A percentile compares a stretch with the other conserved stretches of the same genome.
These are phyloP conservation scores for Notiomystis cincta DNA, from an alignment of 2,113 vertebrate species.

Conservation along the genomic window DNA sequence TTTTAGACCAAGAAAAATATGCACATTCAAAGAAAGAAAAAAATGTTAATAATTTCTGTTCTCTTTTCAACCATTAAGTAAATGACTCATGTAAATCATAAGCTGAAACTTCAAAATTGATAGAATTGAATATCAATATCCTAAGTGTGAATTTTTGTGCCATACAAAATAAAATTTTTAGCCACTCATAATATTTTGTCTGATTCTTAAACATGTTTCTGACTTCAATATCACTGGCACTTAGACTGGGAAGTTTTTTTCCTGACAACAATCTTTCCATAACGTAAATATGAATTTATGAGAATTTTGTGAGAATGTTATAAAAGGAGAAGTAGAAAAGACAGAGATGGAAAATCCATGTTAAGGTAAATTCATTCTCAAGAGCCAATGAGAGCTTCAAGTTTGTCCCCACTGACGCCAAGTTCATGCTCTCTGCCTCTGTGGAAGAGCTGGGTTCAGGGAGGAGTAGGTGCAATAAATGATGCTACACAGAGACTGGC, in stretches of 20 bases:
- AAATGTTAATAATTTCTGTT: neutral
- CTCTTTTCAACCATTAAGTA: neutral
- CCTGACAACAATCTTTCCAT: conserved; percentile 20
- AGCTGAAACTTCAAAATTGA: conserved; percentile 17
- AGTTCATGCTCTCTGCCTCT: neutral
- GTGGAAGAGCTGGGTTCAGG: neutral
- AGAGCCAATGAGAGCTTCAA: neutral
- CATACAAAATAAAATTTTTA: neutral
- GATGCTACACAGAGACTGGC: neutral
- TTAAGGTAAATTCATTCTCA: neutral
- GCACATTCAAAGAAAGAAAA: neutral
- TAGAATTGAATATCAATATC: neutral
- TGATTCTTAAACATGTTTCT: conserved; percentile 55
- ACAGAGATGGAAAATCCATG: neutral
- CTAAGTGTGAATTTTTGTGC: conserved; percentile 9
- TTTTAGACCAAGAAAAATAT: conserved; percentile 16
- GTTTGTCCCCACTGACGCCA: neutral
- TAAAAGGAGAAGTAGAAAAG: neutral
- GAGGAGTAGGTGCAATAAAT: neutral
- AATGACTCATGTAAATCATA: neutral
- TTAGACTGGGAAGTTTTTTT: conserved; percentile 44
- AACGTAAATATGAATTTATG: conserved; percentile 50
- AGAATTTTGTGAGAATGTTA: conserved; percentile 21
- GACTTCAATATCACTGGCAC: conserved; percentile 32
- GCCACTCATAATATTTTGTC: conserved; percentile 18